Evolutionary conservation across 2,797 vertebrate species (phyloP), one percentile per base, ranked within the genome.

Genomic region (Chelon auratus): DNA sequence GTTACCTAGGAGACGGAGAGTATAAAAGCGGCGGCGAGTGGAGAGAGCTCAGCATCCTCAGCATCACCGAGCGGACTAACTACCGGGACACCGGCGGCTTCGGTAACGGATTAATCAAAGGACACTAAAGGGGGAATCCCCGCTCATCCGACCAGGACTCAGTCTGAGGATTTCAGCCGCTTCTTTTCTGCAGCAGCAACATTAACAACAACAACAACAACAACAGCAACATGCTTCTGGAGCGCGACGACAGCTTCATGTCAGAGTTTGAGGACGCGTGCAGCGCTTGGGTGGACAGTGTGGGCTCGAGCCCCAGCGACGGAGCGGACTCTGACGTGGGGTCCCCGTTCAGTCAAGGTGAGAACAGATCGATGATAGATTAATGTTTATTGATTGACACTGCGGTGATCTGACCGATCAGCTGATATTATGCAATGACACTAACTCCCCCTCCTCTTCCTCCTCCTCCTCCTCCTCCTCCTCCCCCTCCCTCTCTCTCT

Each of bases 11-110:
- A 93, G 91, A 89, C 78, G 83, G 89, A 92, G 79, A 79, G 88
- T 96, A 97, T 98, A 98, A 96, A 96, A 95, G 4, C 4, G 26
- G 54, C 62, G 8, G 82, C 59, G 86, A 72, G 76, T 81, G 17
- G 62, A 78, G 65, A 56, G 56, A 75, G 61, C 50, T 18, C 77
- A 75, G 78, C 86, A 90, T 91, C 89, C 54, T 68, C 90, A 87
- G 68, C 78, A 59, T 53, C 85, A 80, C 36, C 53, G 51, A 67
- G 42, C 61, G 63, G 71, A 78, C 54, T 43, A 57, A 60, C 71
- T 17, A n/a, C 9, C 47, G n/a, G 15, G 60, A 45, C 45, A 67
- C 30, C 30, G 14, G 22, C 40, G 54, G 65, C 54, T 26, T 72
- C 56, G 37, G 33, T 56, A 20, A 51, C 60, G 51, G 20, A 53